Conservation (phyloP, 1,140 invertebrate species). For the Temnothorax curvispinosus region DNA sequence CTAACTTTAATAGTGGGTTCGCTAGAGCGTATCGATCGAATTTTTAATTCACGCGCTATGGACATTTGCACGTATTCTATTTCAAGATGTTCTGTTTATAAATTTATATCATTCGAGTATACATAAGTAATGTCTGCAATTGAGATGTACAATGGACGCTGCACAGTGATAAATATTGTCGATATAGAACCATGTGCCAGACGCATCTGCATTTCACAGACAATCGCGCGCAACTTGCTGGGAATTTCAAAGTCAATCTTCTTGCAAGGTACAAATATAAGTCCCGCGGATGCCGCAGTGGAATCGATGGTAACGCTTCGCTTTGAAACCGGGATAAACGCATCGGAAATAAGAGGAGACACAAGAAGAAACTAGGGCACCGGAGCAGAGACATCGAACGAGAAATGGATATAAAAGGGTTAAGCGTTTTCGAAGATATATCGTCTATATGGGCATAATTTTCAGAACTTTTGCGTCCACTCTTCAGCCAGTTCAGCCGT, state of each 20-base stretch:
- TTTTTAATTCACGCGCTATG: constrained; percentile 22
- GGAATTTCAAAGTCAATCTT: constrained; percentile 17
- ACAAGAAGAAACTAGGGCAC: constrained; percentile 37
- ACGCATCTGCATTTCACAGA: not conserved
- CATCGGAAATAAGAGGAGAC: constrained; percentile 34
- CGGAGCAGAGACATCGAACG: not conserved
- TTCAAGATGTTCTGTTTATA: constrained; percentile 11
- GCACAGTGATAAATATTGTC: constrained; percentile 9
- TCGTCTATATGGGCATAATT: not conserved
- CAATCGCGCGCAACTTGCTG: not conserved
- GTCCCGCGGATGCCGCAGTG: constrained; percentile 28
- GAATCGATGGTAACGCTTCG: constrained; percentile 33
- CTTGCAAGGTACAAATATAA: constrained; percentile 6
- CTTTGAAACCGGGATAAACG: not conserved
- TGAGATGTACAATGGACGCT: not conserved
- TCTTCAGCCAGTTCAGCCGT: not conserved
- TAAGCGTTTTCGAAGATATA: not conserved
- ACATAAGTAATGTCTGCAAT: constrained; percentile 4
- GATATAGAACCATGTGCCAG: not conserved
- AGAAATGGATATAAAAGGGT: not conserved
- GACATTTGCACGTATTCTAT: not conserved
- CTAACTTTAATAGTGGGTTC: not conserved
- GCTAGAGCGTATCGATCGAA: constrained; percentile 15
- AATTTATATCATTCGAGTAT: constrained; percentile 22
- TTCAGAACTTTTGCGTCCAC: not conserved